Base-by-base conservation (phyloP, 2,797 vertebrate species). In the Tympanoctomys barrerae region DNA sequence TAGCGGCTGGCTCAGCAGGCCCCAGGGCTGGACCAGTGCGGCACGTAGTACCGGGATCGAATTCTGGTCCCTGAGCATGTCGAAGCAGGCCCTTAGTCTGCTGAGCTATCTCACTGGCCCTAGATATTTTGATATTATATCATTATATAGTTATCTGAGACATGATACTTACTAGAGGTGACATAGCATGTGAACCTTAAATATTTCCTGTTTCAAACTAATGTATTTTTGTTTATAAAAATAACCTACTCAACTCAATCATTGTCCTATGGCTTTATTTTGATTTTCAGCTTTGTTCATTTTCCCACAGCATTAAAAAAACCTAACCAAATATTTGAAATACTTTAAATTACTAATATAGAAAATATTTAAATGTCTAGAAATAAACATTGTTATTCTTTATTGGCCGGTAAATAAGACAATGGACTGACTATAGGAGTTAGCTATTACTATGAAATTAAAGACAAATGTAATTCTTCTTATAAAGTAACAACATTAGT, bases 191-290 rank as follows among this genome's bases (percentile, higher is more conserved):
- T 77, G 18, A 36, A 1, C 5, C 5, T 86, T 86, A 94, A 96
- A 75, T 71, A 39, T 88, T 73, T 79, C 7, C n/a, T 49, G 2
- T 1, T 90, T 89, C 31, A 94, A 64, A 24, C 83, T 70, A 85
- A 75, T 73, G 39, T 33, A 42, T 73, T 85, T 77, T n/a, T 71
- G 79, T 94, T 68, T 77, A 36, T 84, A 6, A 81, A 89, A 87
- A 78, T 77, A 33, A 64, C 28, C 4, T 28, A 73, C 2, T 70
- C 13, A 64, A 82, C 0, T 82, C 2, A 62, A 49, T 94, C 14
- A 89, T 81, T 89, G 4, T 28, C 9, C 31, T 57, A 5, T 66
- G 52, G 21, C 14, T 87, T 90, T 66, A 46, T 92, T 97, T 96
- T 71, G 3, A 90, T 42, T 73, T 86, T 26, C 79, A 79, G 0